Base-by-base conservation (phyloP, 2,797 vertebrate species). In the Hirundo rustica region DNA sequence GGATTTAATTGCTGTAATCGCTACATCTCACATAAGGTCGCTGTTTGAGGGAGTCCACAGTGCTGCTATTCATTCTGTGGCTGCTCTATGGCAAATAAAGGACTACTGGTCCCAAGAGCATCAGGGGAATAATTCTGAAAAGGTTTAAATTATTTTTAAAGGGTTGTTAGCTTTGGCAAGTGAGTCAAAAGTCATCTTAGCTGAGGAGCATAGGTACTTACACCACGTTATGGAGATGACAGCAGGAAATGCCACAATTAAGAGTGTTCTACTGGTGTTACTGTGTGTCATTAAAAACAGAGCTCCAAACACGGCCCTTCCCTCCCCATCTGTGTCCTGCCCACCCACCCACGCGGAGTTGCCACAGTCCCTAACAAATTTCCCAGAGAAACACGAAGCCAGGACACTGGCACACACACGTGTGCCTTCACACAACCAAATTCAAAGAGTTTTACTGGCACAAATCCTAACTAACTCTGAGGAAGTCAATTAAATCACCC, bases 121-220 rank as follows among this genome's bases (percentile, higher is more conserved):
- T 51, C 85, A 61, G 60, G 73, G 67, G 72, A 88, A 89, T 55
- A 25, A 66, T 79, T 90, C 80, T 81, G 58, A 50, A 93, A 82
- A 91, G 45, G 68, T 91, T 89, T 75, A 76, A 84, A 87, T 90
- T 93, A 78, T 94, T 91, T 91, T 92, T 85, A 81, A 93, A 91
- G 73, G 58, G 72, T 85, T 93, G 92, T 97, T 96, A 96, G 90
- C 90, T 95, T 93, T 91, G 76, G 93, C 62, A 95, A 95, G 89
- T 84, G 91, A 94, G 84, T 95, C 78, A 86, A 95, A 96, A 95
- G 79, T 71, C 95, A 89, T 95, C 81, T 40, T 62, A 85, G 90
- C 77, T 81, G 87, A 87, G 96, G 38, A 92, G 74, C 54, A 66
- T 36, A 90, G 76, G 80, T 96, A 89, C 88, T 96, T 93, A 76